A percentile compares a stretch with the other conserved stretches of the same genome.
phyloP scores from a whole-genome alignment of 1,140 invertebrate genomes.

The Meloidogyne chitwoodi region DNA sequence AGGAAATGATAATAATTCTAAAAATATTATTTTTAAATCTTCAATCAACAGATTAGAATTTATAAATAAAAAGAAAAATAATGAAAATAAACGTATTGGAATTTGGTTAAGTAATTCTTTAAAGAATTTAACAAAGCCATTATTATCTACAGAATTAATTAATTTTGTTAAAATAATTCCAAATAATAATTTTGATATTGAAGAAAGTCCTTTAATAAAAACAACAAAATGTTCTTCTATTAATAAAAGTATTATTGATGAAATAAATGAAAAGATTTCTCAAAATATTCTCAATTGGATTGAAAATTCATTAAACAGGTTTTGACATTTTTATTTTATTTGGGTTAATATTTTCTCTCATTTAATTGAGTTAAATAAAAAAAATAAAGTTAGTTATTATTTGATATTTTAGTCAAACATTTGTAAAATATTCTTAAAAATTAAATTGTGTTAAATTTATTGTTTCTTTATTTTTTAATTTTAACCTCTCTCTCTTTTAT shows the following conservation, averaged over 20 bases:
- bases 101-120: conserved; percentile 1
- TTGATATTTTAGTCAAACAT: too few relatives aligned
- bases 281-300: conserved; percentile 18
- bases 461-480: too few relatives aligned
- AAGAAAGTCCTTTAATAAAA: too few relatives aligned
- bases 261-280: background rate
- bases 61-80: background rate
- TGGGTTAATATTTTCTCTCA: too few relatives aligned
- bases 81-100: conserved; percentile 13
- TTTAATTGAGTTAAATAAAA: too few relatives aligned
- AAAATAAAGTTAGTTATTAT: too few relatives aligned
- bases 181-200: too few relatives aligned
- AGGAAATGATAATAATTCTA: background rate
- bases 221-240: background rate
- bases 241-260: background rate
- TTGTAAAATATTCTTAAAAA: too few relatives aligned
- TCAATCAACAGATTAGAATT: background rate
- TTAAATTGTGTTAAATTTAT: too few relatives aligned
- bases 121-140: background rate
- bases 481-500: too few relatives aligned
- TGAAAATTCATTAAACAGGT: conserved; percentile 27
- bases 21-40: background rate
- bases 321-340: background rate
- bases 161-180: background rate
- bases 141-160: background rate